Evolutionary conservation across 2,888 invertebrate species (phyloP).

Genomic region (Norana najaformis): DNA sequence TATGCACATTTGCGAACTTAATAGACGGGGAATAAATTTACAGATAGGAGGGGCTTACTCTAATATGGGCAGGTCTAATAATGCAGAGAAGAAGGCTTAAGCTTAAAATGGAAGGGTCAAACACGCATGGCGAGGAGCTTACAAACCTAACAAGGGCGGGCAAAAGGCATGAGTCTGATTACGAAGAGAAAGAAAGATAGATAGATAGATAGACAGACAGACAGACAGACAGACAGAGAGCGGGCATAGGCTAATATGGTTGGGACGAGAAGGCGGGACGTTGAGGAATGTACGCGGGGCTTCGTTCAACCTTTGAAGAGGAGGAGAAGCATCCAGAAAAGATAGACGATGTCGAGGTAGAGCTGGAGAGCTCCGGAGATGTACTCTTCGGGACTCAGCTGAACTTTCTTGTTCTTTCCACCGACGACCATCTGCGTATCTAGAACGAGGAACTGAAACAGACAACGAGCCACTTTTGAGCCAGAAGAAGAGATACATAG

Average conservation of each 20-base stretch:
- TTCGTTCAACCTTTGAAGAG: conserved; percentile 65
- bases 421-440: conserved; percentile 73
- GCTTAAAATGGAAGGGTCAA: not conserved
- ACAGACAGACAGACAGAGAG: not conserved
- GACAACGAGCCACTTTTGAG: not conserved
- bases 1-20: too few relatives aligned
- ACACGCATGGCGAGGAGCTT: not conserved
- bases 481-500: not conserved
- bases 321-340: conserved; percentile 70
- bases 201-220: too few relatives aligned
- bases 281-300: not conserved
- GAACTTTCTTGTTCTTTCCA: conserved; percentile 60
- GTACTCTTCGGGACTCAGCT: conserved; percentile 71
- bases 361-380: conserved; percentile 70
- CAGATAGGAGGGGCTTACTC: not conserved
- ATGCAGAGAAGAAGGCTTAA: too few relatives aligned
- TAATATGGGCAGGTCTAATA: not conserved
- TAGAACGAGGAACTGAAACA: conserved; percentile 68
- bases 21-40: too few relatives aligned
- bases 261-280: not conserved
- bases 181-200: too few relatives aligned
- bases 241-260: not conserved
- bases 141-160: too few relatives aligned
- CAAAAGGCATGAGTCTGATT: too few relatives aligned
- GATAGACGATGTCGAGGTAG: conserved; percentile 70